Percentiles rank a stretch among this genome's conserved stretches.
These are phyloP conservation scores for Brachionus plicatilis DNA, from an alignment of 1,140 invertebrate genomes.

Conservation along the genomic window DNA sequence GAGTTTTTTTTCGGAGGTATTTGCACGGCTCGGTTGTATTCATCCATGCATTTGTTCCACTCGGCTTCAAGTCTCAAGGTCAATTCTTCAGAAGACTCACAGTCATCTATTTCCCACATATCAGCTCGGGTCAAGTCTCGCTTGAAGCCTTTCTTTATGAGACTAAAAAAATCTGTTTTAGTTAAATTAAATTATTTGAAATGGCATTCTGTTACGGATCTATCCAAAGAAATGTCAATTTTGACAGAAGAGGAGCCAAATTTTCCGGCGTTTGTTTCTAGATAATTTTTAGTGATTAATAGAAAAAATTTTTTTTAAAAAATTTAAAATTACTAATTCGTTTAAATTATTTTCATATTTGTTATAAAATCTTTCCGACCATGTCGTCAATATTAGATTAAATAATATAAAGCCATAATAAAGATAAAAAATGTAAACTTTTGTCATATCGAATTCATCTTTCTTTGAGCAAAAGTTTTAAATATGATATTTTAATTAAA, in stretches of 20 bases:
- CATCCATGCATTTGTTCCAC: not conserved
- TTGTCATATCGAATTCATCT: not conserved
- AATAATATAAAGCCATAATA: constrained; percentile 13
- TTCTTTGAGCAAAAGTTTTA: not conserved
- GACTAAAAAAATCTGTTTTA: not conserved
- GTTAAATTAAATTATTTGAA: not conserved
- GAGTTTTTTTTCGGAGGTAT: not conserved
- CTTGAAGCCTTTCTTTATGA: constrained; percentile 33
- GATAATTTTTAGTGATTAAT: not conserved
- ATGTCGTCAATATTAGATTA: constrained; percentile 18
- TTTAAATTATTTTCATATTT: constrained; percentile 38
- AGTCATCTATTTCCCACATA: constrained; percentile 39
- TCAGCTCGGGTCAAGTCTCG: constrained; percentile 2
- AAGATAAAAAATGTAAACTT: constrained; percentile 26
- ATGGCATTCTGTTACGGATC: not conserved
- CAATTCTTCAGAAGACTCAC: constrained; percentile 18
- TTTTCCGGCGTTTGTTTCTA: constrained; percentile 35
- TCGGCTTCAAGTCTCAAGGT: constrained; percentile 17
- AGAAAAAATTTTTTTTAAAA: not conserved
- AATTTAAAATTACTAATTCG: not conserved
- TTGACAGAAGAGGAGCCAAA: not conserved
- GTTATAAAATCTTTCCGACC: constrained; percentile 33
- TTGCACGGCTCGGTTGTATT: not conserved
- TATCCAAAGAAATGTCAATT: constrained; percentile 9
- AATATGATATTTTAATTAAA: not conserved